Conservation (phyloP, 2,113 vertebrate genomes). For the Aspiorhynchus laticeps region DNA sequence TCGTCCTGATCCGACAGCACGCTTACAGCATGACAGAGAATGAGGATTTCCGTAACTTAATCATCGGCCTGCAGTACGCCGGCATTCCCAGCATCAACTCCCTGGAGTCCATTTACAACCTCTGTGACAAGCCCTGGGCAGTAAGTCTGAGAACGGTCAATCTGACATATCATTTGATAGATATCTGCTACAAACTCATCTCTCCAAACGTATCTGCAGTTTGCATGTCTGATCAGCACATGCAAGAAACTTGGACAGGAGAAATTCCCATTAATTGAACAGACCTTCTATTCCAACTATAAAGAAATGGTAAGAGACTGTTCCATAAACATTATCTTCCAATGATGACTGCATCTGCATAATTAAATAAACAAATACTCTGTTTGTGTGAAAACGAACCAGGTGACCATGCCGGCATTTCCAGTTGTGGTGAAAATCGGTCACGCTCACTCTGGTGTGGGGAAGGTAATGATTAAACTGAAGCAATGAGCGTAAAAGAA, state of each 20-base stretch:
- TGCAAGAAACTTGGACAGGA: conserved; percentile 89
- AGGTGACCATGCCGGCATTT: conserved; percentile 94
- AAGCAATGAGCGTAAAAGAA: not conserved
- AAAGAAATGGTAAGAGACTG: conserved; percentile 91
- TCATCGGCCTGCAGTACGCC: conserved; percentile 95
- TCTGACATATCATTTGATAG: not conserved
- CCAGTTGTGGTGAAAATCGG: conserved; percentile 99
- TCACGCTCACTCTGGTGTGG: conserved; percentile 98
- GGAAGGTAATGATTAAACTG: conserved; percentile 83
- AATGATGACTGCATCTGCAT: not conserved
- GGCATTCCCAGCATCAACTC: conserved; percentile 93
- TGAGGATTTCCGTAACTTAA: conserved; percentile 92
- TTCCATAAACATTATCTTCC: not conserved
- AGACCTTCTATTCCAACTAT: conserved; percentile 97
- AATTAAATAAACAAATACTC: not conserved
- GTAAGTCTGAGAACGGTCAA: conserved; percentile 66
- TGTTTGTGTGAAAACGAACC: conserved; percentile 18
- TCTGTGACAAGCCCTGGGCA: conserved; percentile 98
- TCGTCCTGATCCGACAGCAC: conserved; percentile 93
- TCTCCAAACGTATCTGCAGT: conserved; percentile 71
- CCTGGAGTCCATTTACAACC: conserved; percentile 94
- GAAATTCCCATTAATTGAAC: conserved; percentile 96
- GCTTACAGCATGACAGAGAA: conserved; percentile 97
- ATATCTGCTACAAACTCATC: not conserved
- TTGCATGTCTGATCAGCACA: conserved; percentile 91